Conservation (phyloP, 2,888 invertebrate genomes). For the Caenorhabditis plicata region DNA sequence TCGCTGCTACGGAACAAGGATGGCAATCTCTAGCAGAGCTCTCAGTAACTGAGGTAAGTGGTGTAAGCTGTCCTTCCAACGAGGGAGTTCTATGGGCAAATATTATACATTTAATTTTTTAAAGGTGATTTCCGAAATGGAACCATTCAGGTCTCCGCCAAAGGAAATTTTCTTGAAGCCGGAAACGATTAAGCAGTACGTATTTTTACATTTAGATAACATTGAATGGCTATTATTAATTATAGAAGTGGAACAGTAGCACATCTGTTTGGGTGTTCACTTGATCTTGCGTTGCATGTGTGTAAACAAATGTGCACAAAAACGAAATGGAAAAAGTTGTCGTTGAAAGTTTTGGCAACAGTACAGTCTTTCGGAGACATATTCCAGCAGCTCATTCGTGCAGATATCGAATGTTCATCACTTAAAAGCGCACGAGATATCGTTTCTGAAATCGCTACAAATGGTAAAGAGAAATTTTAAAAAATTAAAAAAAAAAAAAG, state of each 20-base stretch:
- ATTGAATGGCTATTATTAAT: too few relatives aligned
- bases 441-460: conserved; percentile 30
- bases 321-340: conserved; percentile 44
- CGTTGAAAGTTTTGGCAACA: conserved; percentile 36
- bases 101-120: too few relatives aligned
- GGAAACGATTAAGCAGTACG: conserved; percentile 32
- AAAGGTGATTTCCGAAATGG: conserved; percentile 29
- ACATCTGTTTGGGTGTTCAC: conserved; percentile 22
- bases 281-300: conserved; percentile 35
- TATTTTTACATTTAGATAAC: conserved; percentile 1
- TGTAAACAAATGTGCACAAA: conserved; percentile 41
- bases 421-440: conserved; percentile 21
- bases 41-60: conserved; percentile 20
- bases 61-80: too few relatives aligned
- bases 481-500: neutral
- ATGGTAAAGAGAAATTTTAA: conserved; percentile 17
- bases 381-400: conserved; percentile 42
- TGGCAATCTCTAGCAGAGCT: conserved; percentile 43
- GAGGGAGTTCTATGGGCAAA: too few relatives aligned
- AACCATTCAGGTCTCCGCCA: conserved; percentile 30
- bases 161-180: conserved; percentile 47
- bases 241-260: conserved; percentile 33
- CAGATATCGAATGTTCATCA: conserved; percentile 33
- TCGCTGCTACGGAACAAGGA: conserved; percentile 30
- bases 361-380: conserved; percentile 38